Conservation (phyloP, 2,888 invertebrate species). For the Pyrocoelia pectoralis region DNA sequence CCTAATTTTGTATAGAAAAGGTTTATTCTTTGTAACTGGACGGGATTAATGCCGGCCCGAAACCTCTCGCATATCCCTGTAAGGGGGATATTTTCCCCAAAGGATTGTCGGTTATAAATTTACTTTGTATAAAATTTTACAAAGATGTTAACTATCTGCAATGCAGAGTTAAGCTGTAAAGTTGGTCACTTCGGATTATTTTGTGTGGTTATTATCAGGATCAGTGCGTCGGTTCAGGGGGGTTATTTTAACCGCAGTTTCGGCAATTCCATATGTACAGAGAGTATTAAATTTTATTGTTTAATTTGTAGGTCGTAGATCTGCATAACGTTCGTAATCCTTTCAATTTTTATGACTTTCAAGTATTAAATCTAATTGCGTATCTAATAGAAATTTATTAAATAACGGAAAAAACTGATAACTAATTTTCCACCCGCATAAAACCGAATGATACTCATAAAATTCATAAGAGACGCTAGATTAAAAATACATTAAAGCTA, state of each 20-base stretch:
- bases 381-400: neutral
- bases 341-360: neutral
- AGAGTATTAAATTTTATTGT: slow-evolving; percentile 54
- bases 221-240: slow-evolving; percentile 47
- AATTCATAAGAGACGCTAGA: slow-evolving; percentile 31
- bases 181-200: slow-evolving; percentile 45
- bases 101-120: slow-evolving; percentile 25
- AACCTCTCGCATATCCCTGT: neutral
- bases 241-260: slow-evolving; percentile 49
- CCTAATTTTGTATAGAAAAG: neutral
- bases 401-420: slow-evolving; percentile 20
- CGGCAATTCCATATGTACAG: slow-evolving; percentile 49
- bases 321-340: slow-evolving; percentile 46
- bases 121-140: slow-evolving; percentile 34
- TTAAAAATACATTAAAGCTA: slow-evolving; percentile 32
- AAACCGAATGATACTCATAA: slow-evolving; percentile 27
- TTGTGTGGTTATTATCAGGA: slow-evolving; percentile 46
- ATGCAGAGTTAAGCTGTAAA: slow-evolving; percentile 36
- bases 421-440: slow-evolving; percentile 28
- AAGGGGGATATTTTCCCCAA: neutral
- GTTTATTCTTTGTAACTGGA: neutral
- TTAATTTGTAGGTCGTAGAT: slow-evolving; percentile 50
- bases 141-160: slow-evolving; percentile 38
- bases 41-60: neutral
- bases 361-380: neutral